Conservation (phyloP, 2,797 vertebrate genomes). For the Mormyrus proboscirostris region DNA sequence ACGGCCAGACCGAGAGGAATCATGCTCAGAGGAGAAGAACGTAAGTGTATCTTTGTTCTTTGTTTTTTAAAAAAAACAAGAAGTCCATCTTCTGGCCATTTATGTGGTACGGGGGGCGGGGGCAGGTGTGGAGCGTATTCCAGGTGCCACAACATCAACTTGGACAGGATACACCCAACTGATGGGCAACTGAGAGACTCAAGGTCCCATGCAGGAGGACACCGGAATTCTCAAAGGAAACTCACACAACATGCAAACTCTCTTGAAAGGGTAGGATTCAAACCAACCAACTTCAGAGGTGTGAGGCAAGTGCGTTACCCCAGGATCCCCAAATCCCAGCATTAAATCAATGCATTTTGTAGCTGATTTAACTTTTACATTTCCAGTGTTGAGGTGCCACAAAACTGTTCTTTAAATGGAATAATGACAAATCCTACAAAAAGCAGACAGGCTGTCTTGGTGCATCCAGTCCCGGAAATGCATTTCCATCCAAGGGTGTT, state of each 20-base stretch:
- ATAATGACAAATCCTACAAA: neutral
- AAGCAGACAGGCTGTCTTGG: neutral
- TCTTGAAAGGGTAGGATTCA: neutral
- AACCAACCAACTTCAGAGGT: neutral
- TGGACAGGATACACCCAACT: neutral
- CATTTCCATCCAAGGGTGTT: neutral
- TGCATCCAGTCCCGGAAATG: neutral
- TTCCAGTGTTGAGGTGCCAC: neutral
- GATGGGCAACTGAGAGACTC: neutral
- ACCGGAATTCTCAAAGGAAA: neutral
- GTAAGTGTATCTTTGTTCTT: neutral
- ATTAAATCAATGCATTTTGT: neutral
- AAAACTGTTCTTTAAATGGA: neutral
- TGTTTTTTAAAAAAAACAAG: neutral
- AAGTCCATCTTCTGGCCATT: neutral
- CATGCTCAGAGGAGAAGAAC: neutral
- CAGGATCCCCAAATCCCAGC: neutral
- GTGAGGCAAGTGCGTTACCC: neutral
- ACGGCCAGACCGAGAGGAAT: neutral
- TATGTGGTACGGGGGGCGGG: neutral
- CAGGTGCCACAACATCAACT: neutral
- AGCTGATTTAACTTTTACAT: constrained; percentile 35
- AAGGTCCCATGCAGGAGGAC: neutral
- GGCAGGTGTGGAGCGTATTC: neutral
- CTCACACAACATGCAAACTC: neutral